Evolutionary conservation across 1,140 invertebrate genomes (phyloP).

Genomic region (Hylaeus volcanicus): DNA sequence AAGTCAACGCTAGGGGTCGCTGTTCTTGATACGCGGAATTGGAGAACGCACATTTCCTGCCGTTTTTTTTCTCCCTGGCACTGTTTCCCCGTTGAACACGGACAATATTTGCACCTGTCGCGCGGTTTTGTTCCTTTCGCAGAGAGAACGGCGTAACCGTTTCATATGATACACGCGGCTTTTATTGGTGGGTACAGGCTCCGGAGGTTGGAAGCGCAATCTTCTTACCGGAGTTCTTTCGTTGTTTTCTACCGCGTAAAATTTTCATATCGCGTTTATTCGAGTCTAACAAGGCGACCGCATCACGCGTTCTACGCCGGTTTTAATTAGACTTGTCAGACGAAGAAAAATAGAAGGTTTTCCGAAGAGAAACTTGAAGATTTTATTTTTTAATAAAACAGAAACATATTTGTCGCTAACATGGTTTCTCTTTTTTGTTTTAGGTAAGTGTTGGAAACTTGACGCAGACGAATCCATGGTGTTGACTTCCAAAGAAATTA

Average conservation of each 20-base stretch:
- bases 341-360: no score
- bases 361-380: no score
- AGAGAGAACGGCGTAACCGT: neutral
- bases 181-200: constrained; percentile 9
- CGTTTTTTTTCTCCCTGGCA: neutral
- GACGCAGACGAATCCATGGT: no score
- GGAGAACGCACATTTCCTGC: no score
- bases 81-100: neutral
- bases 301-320: no score
- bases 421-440: no score
- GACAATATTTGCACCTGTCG: constrained; percentile 37
- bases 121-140: neutral
- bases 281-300: neutral
- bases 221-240: constrained; percentile 11
- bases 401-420: no score
- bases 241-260: neutral
- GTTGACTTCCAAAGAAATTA: no score
- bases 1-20: constrained; percentile 1
- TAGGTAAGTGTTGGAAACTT: no score
- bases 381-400: no score
- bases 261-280: constrained; percentile 39
- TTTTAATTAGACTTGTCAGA: no score
- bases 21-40: constrained; percentile 6
- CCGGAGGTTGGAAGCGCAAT: neutral
- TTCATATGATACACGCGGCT: constrained; percentile 26